Evolutionary conservation across 2,113 vertebrate genomes (phyloP).

Genomic region (Orcinus orca): DNA sequence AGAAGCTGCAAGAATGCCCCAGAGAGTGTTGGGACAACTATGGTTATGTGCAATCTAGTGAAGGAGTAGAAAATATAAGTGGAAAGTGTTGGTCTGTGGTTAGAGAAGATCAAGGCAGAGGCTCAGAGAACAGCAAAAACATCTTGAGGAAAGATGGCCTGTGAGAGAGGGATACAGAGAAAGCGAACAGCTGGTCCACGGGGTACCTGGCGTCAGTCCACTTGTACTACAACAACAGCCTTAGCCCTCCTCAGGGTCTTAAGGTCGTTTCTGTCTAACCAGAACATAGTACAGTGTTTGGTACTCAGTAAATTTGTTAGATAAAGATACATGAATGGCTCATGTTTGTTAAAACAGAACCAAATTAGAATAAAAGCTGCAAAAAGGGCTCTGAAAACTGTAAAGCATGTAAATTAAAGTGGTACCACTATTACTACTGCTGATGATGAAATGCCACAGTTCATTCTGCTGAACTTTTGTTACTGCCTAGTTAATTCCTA

Average conservation of each 20-base stretch:
- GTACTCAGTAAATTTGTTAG: neutral
- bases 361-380: neutral
- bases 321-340: neutral
- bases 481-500: neutral
- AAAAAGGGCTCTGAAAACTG: neutral
- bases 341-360: neutral
- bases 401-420: neutral
- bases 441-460: neutral
- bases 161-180: neutral
- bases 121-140: neutral
- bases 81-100: neutral
- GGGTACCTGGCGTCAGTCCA: neutral
- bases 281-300: neutral
- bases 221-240: no score
- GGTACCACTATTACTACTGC: no score
- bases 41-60: neutral
- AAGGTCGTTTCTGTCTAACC: neutral
- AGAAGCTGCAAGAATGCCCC: neutral
- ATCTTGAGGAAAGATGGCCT: neutral
- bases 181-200: neutral
- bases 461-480: neutral
- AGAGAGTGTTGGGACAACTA: neutral
- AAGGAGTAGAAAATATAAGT: neutral
- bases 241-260: neutral
- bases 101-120: neutral